These are phyloP conservation scores for Syngnathus typhle DNA, from an alignment of 2,113 vertebrate species.

Conservation along the genomic window DNA sequence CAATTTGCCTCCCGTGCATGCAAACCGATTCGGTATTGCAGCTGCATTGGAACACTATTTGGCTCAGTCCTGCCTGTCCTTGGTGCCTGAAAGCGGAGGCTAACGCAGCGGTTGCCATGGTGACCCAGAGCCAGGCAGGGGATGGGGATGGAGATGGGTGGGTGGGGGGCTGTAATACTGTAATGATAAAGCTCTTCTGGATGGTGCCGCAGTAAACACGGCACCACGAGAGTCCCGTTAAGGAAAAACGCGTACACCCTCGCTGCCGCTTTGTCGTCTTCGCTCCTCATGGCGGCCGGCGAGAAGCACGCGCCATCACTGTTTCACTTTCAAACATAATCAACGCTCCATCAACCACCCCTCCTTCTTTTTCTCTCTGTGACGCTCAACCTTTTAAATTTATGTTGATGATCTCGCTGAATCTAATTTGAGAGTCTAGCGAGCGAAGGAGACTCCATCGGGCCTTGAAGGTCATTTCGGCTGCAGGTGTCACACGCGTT, in stretches of 20 bases:
- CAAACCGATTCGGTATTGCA: slow-evolving; percentile 30
- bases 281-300: slow-evolving; percentile 24
- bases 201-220: slow-evolving; percentile 67
- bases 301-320: slow-evolving; percentile 26
- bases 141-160: neutral
- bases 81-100: slow-evolving; percentile 67
- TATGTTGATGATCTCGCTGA: slow-evolving; percentile 60
- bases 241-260: slow-evolving; percentile 47
- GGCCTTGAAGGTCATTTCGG: slow-evolving; percentile 58
- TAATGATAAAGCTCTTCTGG: slow-evolving; percentile 68
- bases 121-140: slow-evolving; percentile 66
- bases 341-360: slow-evolving; percentile 25
- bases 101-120: slow-evolving; percentile 70
- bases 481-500: slow-evolving; percentile 44
- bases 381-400: slow-evolving; percentile 49
- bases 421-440: slow-evolving; percentile 51
- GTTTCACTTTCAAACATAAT: slow-evolving; percentile 38
- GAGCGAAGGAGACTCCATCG: slow-evolving; percentile 32
- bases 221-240: slow-evolving; percentile 63
- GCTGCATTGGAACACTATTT: slow-evolving; percentile 51
- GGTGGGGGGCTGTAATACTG: slow-evolving; percentile 54
- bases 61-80: slow-evolving; percentile 60
- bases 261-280: slow-evolving; percentile 3
- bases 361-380: slow-evolving; percentile 13
- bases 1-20: slow-evolving; percentile 24